These are phyloP conservation scores for Chrysina gloriosa DNA, from an alignment of 2,888 invertebrate species.

Conservation along the genomic window DNA sequence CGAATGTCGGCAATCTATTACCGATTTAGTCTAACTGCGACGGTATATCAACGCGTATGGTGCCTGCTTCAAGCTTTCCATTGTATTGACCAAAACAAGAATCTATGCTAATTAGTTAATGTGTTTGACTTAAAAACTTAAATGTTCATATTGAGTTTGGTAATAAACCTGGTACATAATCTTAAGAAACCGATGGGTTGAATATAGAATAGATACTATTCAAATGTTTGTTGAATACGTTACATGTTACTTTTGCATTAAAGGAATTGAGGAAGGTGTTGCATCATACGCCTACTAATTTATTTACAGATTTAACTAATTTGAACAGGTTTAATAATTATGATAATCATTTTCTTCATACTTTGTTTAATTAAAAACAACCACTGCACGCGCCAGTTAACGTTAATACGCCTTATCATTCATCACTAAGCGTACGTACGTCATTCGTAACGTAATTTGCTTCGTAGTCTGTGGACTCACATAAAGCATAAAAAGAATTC, in stretches of 20 bases:
- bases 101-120: slow-evolving; percentile 16
- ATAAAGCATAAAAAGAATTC: slow-evolving; percentile 41
- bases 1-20: neutral
- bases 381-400: too few relatives aligned
- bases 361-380: too few relatives aligned
- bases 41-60: slow-evolving; percentile 4
- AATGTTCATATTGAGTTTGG: neutral
- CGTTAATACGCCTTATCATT: neutral
- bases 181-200: too few relatives aligned
- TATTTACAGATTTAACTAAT: too few relatives aligned
- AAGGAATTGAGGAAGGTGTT: too few relatives aligned
- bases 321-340: too few relatives aligned
- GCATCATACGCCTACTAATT: too few relatives aligned
- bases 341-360: too few relatives aligned
- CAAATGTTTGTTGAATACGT: too few relatives aligned
- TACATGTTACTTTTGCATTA: too few relatives aligned
- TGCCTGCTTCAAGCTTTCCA: neutral
- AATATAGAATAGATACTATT: too few relatives aligned
- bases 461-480: slow-evolving; percentile 11
- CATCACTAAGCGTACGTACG: neutral
- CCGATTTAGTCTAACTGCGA: neutral
- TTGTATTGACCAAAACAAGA: neutral
- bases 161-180: slow-evolving; percentile 2
- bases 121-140: slow-evolving; percentile 16
- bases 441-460: slow-evolving; percentile 36